Evolutionary conservation across 1,140 invertebrate species (phyloP).

Genomic region (Mesaphorura yosii): DNA sequence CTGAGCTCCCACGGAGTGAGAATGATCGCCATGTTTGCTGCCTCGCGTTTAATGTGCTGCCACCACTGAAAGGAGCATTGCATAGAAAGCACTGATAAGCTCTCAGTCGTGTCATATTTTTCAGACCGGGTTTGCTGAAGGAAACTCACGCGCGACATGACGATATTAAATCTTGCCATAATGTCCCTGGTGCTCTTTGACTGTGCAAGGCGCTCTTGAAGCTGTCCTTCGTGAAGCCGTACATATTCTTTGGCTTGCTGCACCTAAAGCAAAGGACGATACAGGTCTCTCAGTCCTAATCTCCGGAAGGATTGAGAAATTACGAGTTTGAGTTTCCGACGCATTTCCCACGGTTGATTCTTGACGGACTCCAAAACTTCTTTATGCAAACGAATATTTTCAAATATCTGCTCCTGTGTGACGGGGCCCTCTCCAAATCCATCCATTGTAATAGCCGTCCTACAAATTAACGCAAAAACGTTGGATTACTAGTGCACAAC

Average conservation of each 20-base stretch:
- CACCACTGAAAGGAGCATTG: conserved; percentile 52
- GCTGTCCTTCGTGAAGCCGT: conserved; percentile 71
- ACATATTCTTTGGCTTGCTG: conserved; percentile 76
- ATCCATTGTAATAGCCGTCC: conserved; percentile 61
- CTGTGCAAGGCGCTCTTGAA: conserved; percentile 81
- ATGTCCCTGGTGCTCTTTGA: conserved; percentile 70
- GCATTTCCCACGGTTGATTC: conserved; percentile 76
- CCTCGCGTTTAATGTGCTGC: conserved; percentile 67
- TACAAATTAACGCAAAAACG: no score
- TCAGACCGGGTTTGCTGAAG: no score
- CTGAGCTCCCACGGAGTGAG: conserved; percentile 87
- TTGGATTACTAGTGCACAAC: no score
- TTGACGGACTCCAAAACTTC: conserved; percentile 79
- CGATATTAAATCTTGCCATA: conserved; percentile 64
- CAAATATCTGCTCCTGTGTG: conserved; percentile 74
- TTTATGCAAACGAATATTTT: conserved; percentile 83
- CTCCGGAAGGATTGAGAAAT: conserved; percentile 27
- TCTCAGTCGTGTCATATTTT: no score
- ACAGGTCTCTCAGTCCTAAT: not conserved
- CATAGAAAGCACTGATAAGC: not conserved
- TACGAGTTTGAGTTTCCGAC: conserved; percentile 70
- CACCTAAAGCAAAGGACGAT: conserved; percentile 15
- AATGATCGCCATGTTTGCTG: conserved; percentile 68
- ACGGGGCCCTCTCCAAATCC: conserved; percentile 35
- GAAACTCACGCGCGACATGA: conserved; percentile 37